phyloP scores from a whole-genome alignment of 2,888 invertebrate species.

The Julus scanicus region DNA sequence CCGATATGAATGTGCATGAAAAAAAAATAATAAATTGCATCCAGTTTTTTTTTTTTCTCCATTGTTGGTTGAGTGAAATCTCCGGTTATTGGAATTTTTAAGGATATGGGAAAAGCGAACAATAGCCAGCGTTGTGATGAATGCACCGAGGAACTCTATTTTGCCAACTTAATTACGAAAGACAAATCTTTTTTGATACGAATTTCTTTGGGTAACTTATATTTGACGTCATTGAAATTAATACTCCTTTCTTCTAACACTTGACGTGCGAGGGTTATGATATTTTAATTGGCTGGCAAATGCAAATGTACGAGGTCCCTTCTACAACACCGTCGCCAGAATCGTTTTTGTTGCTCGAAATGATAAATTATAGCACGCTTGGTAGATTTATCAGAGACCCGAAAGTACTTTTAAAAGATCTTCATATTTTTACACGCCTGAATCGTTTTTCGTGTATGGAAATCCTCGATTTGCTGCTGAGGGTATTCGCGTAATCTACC shows the following conservation, averaged over 20 bases:
- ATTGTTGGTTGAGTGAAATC: conserved; percentile 3
- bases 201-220: background rate
- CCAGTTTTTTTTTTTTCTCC: background rate
- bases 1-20: background rate
- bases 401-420: conserved; percentile 30
- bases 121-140: background rate
- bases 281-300: conserved; percentile 39
- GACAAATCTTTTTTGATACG: conserved; percentile 26
- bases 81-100: conserved; percentile 14
- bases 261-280: conserved; percentile 12
- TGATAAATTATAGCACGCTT: conserved; percentile 36
- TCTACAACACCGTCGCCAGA: background rate
- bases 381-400: conserved; percentile 28
- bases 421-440: conserved; percentile 36
- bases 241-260: background rate
- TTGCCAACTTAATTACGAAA: conserved; percentile 42
- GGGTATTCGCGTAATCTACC: background rate
- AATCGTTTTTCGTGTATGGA: conserved; percentile 30
- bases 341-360: background rate
- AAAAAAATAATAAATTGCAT: conserved; percentile 5
- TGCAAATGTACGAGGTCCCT: background rate
- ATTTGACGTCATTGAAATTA: conserved; percentile 11
- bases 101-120: background rate
- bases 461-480: background rate
- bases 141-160: background rate